Evolutionary conservation across 2,113 vertebrate genomes (phyloP), one percentile per base, ranked within the genome.

Genomic region (Octodon degus): DNA sequence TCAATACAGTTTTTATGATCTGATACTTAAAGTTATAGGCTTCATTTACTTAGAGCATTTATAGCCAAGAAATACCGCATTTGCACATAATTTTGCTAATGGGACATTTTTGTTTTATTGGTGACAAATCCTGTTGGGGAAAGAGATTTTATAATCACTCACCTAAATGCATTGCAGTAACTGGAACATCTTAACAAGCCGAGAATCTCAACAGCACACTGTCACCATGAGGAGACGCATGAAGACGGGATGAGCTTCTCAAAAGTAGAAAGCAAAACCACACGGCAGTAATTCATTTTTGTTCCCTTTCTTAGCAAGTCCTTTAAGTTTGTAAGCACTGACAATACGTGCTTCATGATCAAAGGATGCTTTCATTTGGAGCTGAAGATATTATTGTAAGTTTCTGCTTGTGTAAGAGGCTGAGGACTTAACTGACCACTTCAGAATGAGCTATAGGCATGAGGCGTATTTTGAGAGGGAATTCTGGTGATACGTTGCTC

Each of bases 1-100:
- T 32, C 2, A 58, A 55, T 95, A 43, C 67, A 88, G 19, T 40
- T 5, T 58, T 97, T 85, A 74, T 92, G 27, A 2, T 79, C 89
- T 74, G 37, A 43, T 77, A 27, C 17, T 91, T 86, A 43, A 79
- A 88, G 55, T 79, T 88, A 67, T 34, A 84, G 63, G 74, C n/a
- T 72, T 81, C 86, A 93, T 89, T 92, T 92, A 74, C 62, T n/a
- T 77, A 72, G 5, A 72, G 2, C 34, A 93, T 22, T 91, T 89
- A 58, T 91, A 68, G 32, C 76, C 14, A 82, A 80, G 47, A 68
- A 86, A 86, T 88, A 83, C 2, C 13, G 5, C 30, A 58, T 72
- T 89, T 83, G 17, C 27, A 50, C 74, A 89, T 76, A 55, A 37
- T 79, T 87, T 74, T 85, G 83, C 25, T 55, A 87, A 81, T 77